Evolutionary conservation across 2,113 vertebrate genomes (phyloP).

Genomic region (Dolichotis patagonum): DNA sequence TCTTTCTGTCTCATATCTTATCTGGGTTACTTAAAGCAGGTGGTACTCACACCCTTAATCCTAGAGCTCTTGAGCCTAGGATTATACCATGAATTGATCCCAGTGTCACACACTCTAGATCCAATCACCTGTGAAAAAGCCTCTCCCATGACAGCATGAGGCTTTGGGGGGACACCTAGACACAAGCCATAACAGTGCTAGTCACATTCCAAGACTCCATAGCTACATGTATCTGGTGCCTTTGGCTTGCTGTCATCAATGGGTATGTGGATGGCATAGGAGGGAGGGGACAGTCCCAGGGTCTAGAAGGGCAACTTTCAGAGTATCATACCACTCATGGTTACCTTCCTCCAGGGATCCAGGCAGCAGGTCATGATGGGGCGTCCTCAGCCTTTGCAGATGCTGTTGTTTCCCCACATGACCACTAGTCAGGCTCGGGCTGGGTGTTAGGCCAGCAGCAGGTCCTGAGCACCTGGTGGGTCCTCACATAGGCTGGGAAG

Average conservation of each 20-base stretch:
- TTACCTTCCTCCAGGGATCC: background rate
- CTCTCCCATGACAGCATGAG: background rate
- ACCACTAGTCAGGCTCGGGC: background rate
- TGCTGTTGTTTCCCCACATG: background rate
- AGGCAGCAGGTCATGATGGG: background rate
- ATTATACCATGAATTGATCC: background rate
- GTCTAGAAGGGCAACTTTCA: background rate
- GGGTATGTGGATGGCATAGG: accelerated
- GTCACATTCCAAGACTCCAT: background rate
- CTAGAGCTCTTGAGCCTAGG: background rate
- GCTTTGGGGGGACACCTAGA: background rate
- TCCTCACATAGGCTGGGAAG: background rate
- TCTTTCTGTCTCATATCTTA: background rate
- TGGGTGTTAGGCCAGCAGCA: background rate
- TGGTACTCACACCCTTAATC: background rate
- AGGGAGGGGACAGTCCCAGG: background rate
- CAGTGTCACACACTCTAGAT: background rate
- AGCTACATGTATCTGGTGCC: background rate
- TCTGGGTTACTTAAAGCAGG: background rate
- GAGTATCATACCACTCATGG: accelerated
- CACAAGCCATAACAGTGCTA: background rate
- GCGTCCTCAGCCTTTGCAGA: background rate
- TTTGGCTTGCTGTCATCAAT: background rate
- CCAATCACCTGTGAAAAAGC: background rate
- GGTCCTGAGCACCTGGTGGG: background rate